A percentile compares a stretch with the other conserved stretches of the same genome.
Evolutionary conservation across 1,140 invertebrate species (phyloP).

Genomic region (Phenacoccus solenopsis): DNA sequence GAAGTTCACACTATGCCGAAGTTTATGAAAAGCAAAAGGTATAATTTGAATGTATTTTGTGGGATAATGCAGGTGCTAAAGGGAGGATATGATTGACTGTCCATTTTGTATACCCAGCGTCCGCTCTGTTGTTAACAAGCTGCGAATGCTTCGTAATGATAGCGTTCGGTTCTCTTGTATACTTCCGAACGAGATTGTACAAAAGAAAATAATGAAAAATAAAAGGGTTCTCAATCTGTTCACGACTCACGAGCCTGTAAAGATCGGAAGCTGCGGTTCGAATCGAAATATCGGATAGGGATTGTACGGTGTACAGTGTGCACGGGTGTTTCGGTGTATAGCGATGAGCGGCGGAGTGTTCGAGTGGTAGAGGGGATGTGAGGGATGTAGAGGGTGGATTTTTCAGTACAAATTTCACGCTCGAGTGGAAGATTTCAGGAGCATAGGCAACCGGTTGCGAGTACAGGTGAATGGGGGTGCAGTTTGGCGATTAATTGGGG

Average conservation of each 20-base stretch:
- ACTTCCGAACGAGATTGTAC: conserved; percentile 1
- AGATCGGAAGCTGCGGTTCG: no score
- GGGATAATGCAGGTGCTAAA: not conserved
- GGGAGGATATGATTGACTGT: conserved; percentile 1
- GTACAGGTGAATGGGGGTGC: no score
- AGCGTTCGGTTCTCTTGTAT: not conserved
- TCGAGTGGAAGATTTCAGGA: no score
- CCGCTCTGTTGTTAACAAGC: conserved; percentile 1
- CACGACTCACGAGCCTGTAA: no score
- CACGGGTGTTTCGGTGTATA: no score
- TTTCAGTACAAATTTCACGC: no score
- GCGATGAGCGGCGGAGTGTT: no score
- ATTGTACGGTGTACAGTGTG: no score
- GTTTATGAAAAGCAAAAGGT: conserved; percentile 2
- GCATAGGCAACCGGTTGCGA: no score
- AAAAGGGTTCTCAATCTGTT: not conserved
- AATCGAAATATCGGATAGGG: no score
- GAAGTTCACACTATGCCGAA: conserved; percentile 1
- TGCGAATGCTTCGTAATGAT: not conserved
- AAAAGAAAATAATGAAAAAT: not conserved
- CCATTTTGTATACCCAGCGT: not conserved
- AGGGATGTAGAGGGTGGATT: no score
- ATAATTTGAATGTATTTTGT: conserved; percentile 3
- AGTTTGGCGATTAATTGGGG: not conserved
- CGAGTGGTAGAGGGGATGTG: no score